phyloP scores from a whole-genome alignment of 2,113 vertebrate genomes.

The Argyrosomus japonicus region DNA sequence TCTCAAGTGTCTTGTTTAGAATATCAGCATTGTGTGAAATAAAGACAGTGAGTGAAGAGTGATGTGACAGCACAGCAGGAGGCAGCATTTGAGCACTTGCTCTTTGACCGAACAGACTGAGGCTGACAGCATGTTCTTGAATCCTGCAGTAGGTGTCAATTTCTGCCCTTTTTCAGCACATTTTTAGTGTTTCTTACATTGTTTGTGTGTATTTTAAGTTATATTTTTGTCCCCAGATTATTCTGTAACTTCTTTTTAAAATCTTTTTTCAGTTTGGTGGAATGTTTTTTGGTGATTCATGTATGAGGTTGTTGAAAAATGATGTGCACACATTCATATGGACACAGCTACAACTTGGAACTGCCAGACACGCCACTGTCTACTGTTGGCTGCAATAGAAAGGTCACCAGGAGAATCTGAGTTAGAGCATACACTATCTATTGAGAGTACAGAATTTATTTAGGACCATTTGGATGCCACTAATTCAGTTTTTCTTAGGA shows the following conservation, averaged over 20 bases:
- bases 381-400: not conserved
- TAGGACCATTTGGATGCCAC: too few relatives aligned
- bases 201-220: not conserved
- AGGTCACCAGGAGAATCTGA: not conserved
- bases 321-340: not conserved
- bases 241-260: not conserved
- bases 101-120: constrained; percentile 34
- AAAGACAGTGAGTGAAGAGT: constrained; percentile 23
- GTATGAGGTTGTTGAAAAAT: too few relatives aligned
- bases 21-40: constrained; percentile 35
- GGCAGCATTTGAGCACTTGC: constrained; percentile 28
- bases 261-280: not conserved
- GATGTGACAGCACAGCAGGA: constrained; percentile 42
- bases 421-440: not conserved
- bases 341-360: not conserved
- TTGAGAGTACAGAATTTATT: not conserved
- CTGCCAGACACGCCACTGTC: constrained; percentile 1
- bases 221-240: not conserved
- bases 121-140: constrained; percentile 22
- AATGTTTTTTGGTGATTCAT: constrained; percentile 2
- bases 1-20: constrained; percentile 42
- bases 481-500: not conserved
- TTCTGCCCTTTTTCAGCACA: not conserved
- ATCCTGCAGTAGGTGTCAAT: not conserved
- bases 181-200: not conserved